These are phyloP conservation scores for Leptinotarsa juncta DNA, from an alignment of 2,888 invertebrate genomes.

Conservation along the genomic window DNA sequence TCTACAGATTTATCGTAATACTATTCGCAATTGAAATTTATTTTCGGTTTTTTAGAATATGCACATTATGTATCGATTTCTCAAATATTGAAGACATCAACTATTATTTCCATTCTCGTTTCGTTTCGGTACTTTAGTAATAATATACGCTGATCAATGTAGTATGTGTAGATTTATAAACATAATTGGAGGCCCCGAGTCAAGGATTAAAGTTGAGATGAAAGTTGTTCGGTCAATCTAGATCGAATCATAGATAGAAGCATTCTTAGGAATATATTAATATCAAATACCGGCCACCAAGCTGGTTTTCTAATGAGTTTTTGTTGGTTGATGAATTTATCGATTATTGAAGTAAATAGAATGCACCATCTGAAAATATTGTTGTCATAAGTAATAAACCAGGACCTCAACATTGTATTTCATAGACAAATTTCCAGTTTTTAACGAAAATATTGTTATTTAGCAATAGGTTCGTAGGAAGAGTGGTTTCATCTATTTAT, in stretches of 20 bases:
- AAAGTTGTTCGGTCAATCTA: slow-evolving; percentile 43
- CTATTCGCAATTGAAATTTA: no score
- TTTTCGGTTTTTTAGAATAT: no score
- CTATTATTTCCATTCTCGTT: slow-evolving; percentile 2
- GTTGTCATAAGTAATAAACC: background rate
- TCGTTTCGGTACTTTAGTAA: slow-evolving; percentile 6
- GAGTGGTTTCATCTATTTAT: no score
- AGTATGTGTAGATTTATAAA: slow-evolving; percentile 32
- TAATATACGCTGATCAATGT: slow-evolving; percentile 15
- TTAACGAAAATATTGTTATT: background rate
- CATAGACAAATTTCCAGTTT: background rate
- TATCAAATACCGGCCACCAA: slow-evolving; percentile 32
- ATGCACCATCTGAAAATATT: slow-evolving; percentile 8
- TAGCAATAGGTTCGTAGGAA: no score
- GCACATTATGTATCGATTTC: background rate
- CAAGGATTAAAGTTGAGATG: slow-evolving; percentile 36
- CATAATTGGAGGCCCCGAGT: slow-evolving; percentile 38
- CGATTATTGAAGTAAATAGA: slow-evolving; percentile 34
- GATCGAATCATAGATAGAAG: slow-evolving; percentile 43
- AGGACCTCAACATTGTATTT: no score
- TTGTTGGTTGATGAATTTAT: slow-evolving; percentile 34
- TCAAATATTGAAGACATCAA: background rate
- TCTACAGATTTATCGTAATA: no score
- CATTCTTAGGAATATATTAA: slow-evolving; percentile 41
- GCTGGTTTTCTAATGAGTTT: slow-evolving; percentile 27